These are phyloP conservation scores for Darevskia mixta DNA, from an alignment of 2,797 vertebrate species.

Conservation along the genomic window DNA sequence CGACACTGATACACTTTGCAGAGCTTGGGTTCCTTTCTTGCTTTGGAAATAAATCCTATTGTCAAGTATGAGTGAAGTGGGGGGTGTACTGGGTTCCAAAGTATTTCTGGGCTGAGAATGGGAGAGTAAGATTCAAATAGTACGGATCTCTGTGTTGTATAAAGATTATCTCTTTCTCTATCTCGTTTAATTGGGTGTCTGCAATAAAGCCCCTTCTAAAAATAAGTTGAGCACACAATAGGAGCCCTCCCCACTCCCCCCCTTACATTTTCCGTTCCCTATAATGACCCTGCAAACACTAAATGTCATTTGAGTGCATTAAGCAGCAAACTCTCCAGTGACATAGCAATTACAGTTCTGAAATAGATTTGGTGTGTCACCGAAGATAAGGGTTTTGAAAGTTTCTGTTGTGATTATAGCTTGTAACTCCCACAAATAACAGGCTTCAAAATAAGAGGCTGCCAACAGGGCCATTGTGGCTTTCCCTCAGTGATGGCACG, in stretches of 20 bases:
- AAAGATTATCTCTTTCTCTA: slow-evolving; percentile 22
- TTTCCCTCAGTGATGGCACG: slow-evolving; percentile 89
- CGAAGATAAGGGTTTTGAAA: slow-evolving; percentile 88
- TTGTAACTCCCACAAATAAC: slow-evolving; percentile 96
- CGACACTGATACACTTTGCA: neutral
- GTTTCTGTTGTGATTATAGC: slow-evolving; percentile 96
- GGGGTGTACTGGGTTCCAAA: neutral
- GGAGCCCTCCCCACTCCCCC: slow-evolving; percentile 49
- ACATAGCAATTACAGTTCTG: slow-evolving; percentile 94
- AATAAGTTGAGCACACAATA: slow-evolving; percentile 63
- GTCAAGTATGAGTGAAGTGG: rapidly evolving
- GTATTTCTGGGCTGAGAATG: neutral
- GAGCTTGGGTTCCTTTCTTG: neutral
- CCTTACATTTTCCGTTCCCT: slow-evolving; percentile 66
- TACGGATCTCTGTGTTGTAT: rapidly evolving
- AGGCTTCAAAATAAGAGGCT: slow-evolving; percentile 98
- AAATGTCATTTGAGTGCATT: slow-evolving; percentile 88
- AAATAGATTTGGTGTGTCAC: slow-evolving; percentile 95
- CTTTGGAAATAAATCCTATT: slow-evolving; percentile 3
- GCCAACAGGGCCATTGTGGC: slow-evolving; percentile 89
- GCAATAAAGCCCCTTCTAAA: slow-evolving; percentile 46
- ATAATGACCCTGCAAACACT: slow-evolving; percentile 86
- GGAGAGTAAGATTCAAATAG: rapidly evolving
- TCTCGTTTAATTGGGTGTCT: slow-evolving; percentile 21
- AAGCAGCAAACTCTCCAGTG: slow-evolving; percentile 84